Evolutionary conservation across 2,113 vertebrate genomes (phyloP), one percentile per base, ranked within the genome.

Genomic region (Collichthys lucidus): DNA sequence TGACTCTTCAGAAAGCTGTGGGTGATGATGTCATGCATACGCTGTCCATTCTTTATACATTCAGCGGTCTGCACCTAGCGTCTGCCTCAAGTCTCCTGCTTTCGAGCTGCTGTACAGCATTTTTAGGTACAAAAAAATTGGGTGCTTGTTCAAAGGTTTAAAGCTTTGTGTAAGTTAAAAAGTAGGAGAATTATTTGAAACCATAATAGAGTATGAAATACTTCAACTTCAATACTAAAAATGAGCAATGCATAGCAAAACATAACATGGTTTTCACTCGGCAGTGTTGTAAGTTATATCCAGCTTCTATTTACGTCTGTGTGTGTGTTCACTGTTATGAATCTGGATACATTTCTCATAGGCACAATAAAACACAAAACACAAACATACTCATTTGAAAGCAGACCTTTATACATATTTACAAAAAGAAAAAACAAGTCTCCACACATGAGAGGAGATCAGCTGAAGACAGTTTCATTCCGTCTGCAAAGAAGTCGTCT

Each of bases 401-500:
- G 89, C 84, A 84, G 80, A 85, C 59, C 72, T 91, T 90, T 87
- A 86, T 92, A 87, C 84, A 92, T 86, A 89, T 91, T 84, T 90
- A 88, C 86, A 87, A 60, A 68, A 80, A 79, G 16, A 73, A 76
- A 69, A 74, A 44, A 42, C 81, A 70, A 56, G 56, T 78, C 59
- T 86, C 68, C 11, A 8, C 40, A 47, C 50, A 82, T 59, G 15
- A 77, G 68, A 11, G 60, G n/a, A 88, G 62, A 77, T 71, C 55
- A 65, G 3, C 29, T 31, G n/a, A 86, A 79, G 76, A 85, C 75
- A 70, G 40, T 75, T 89, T 80, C 49, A 47, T 89, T 89, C 46
- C 15, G 19, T 69, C 70, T 77, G 69, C 73, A 76, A 76, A 85
- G 76, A 80, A 83, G 50, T 76, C 8, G 52, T 55, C 35, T 85